A percentile compares a stretch with the other conserved stretches of the same genome.
Conservation (phyloP, 2,113 vertebrate genomes). For the Centropus unirufus region DNA sequence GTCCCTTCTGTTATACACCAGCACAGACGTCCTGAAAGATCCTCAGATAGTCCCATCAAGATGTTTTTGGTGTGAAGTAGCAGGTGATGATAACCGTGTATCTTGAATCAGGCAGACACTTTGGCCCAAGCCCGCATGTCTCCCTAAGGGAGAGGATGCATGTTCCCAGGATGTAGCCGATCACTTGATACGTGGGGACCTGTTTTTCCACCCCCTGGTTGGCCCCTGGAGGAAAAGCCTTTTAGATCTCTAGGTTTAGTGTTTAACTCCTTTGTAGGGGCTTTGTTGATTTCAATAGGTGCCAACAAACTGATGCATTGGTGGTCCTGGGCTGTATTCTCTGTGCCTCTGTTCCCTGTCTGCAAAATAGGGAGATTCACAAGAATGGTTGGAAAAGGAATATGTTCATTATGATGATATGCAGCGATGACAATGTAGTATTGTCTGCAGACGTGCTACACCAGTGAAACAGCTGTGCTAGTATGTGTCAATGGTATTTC, state of each 20-base stretch:
- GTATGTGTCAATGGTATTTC: background rate
- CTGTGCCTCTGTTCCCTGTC: background rate
- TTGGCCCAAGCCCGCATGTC: background rate
- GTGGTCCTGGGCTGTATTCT: background rate
- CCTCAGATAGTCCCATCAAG: background rate
- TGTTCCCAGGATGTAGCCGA: background rate
- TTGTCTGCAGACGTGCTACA: background rate
- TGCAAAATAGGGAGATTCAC: background rate
- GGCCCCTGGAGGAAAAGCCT: background rate
- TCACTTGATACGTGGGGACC: background rate
- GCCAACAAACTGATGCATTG: background rate
- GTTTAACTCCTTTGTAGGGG: background rate
- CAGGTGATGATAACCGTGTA: background rate
- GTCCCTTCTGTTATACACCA: background rate
- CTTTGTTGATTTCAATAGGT: background rate
- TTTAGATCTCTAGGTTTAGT: background rate
- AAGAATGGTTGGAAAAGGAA: background rate
- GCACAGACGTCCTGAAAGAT: background rate
- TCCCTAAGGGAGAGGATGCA: background rate
- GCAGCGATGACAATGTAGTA: background rate
- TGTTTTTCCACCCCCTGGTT: background rate
- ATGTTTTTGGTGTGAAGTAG: accelerated
- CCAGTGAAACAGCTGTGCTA: background rate
- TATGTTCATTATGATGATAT: background rate
- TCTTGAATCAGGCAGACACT: background rate